phyloP scores from a whole-genome alignment of 2,888 invertebrate genomes.

The Luffia ferchaultella region DNA sequence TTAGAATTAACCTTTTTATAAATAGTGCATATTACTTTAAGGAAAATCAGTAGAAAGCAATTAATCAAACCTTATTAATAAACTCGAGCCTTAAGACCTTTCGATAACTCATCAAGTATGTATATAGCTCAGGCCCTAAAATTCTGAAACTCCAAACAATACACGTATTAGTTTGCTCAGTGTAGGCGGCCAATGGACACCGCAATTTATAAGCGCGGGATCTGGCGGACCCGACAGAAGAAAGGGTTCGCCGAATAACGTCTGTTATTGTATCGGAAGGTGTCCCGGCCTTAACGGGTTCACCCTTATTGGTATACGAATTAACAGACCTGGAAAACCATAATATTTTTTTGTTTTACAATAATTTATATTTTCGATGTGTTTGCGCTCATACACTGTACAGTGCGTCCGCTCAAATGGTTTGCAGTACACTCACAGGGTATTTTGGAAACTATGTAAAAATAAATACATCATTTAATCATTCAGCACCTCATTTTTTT shows the following conservation, averaged over 20 bases:
- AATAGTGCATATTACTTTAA: too few species aligned
- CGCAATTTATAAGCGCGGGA: conserved; percentile 45
- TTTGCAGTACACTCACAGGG: too few species aligned
- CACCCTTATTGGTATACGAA: conserved; percentile 8
- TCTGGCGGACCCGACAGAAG: conserved; percentile 30
- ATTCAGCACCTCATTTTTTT: too few species aligned
- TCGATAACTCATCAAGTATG: too few species aligned
- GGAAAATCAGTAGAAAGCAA: too few species aligned
- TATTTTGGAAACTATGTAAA: too few species aligned
- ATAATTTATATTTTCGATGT: too few species aligned
- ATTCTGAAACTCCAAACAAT: neutral
- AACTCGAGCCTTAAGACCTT: neutral
- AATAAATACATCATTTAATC: too few species aligned
- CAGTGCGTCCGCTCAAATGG: too few species aligned
- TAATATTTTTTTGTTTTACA: neutral
- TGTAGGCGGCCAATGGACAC: conserved; percentile 39
- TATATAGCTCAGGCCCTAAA: neutral
- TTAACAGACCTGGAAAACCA: conserved; percentile 14
- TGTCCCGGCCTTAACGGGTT: conserved; percentile 51
- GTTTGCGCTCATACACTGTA: too few species aligned
- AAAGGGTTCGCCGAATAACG: conserved; percentile 42
- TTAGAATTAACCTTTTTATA: too few species aligned
- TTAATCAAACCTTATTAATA: too few species aligned
- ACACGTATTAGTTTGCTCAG: neutral
- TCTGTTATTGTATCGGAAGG: conserved; percentile 65